Conservation (phyloP, 2,888 invertebrate genomes). For the Drosophila niveifrons region DNA sequence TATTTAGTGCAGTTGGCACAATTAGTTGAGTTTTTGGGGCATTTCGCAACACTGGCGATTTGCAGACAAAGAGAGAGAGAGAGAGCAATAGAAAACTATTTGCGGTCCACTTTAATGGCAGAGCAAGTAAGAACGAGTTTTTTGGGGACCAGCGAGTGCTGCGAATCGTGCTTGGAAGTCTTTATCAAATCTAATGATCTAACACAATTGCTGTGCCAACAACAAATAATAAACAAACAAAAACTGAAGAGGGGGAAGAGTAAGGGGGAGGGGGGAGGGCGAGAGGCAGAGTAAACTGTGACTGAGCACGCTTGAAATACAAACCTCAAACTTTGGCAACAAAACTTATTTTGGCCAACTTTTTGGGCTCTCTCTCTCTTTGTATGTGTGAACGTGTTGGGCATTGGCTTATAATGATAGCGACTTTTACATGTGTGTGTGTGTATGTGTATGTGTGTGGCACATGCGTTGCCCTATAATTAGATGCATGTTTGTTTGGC, state of each 20-base stretch:
- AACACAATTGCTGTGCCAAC: conserved; percentile 47
- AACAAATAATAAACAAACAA: conserved; percentile 16
- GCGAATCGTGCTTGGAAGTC: conserved; percentile 19
- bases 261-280: too few species aligned
- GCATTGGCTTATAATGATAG: conserved; percentile 54
- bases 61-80: too few species aligned
- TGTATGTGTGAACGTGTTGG: conserved; percentile 36
- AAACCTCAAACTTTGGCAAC: conserved; percentile 65
- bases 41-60: conserved; percentile 2
- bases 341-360: conserved; percentile 73
- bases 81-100: conserved; percentile 34
- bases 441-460: conserved; percentile 1
- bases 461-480: conserved; percentile 51
- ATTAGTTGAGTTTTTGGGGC: conserved; percentile 13
- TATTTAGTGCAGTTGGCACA: background rate
- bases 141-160: background rate
- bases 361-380: conserved; percentile 40
- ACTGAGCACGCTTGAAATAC: conserved; percentile 41
- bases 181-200: conserved; percentile 69
- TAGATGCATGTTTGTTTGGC: conserved; percentile 61
- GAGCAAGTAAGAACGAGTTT: background rate
- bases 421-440: conserved; percentile 12
- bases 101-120: conserved; percentile 33
- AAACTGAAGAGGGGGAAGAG: background rate
- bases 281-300: background rate